Evolutionary conservation across 2,113 vertebrate genomes (phyloP).

Genomic region (Oreotrochilus melanogaster): DNA sequence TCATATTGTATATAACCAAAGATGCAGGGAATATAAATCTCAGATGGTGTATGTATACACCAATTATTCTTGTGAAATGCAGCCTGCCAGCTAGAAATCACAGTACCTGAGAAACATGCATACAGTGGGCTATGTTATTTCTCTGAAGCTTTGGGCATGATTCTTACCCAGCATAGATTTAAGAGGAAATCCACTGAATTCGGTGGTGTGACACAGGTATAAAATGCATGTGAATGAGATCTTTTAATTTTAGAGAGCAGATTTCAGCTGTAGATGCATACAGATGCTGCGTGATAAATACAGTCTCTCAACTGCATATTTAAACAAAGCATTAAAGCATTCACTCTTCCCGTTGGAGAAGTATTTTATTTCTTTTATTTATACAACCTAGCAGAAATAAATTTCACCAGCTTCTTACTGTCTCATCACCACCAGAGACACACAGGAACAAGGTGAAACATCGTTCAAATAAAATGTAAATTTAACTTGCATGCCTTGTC

Average conservation of each 20-base stretch:
- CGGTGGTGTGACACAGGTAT: neutral
- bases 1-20: constrained; percentile 1
- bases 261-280: neutral
- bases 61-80: constrained; percentile 15
- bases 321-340: constrained; percentile 63
- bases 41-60: neutral
- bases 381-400: constrained; percentile 56
- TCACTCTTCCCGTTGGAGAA: constrained; percentile 65
- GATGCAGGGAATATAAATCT: constrained; percentile 52
- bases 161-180: neutral
- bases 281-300: constrained; percentile 58
- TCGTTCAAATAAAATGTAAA: constrained; percentile 61
- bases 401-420: constrained; percentile 33
- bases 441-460: constrained; percentile 55
- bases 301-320: constrained; percentile 50
- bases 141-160: neutral
- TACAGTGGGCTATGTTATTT: neutral
- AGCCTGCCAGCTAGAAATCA: neutral
- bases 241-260: constrained; percentile 6
- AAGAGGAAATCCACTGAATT: neutral
- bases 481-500: constrained; percentile 18
- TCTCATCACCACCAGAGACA: constrained; percentile 42
- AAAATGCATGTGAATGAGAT: neutral
- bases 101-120: neutral
- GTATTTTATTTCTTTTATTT: constrained; percentile 58